These are phyloP conservation scores for Gastrophryne carolinensis DNA, from an alignment of 2,797 vertebrate species.

Conservation along the genomic window DNA sequence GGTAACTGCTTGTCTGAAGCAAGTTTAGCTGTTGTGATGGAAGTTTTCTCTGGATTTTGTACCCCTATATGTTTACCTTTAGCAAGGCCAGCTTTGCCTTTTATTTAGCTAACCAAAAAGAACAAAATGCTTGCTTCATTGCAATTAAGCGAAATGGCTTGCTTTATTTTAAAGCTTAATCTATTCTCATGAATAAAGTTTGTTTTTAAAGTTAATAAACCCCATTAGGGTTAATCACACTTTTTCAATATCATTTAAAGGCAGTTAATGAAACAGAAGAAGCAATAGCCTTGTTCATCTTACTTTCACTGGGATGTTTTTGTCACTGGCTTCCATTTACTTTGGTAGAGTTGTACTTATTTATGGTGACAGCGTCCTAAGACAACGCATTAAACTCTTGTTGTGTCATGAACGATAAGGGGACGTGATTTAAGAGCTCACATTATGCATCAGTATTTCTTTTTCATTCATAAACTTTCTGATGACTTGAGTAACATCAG, in stretches of 20 bases:
- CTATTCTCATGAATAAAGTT: constrained; percentile 34
- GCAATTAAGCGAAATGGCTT: constrained; percentile 19
- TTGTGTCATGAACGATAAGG: no score
- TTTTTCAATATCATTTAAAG: constrained; percentile 24
- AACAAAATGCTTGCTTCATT: background rate
- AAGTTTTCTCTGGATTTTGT: background rate
- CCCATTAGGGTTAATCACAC: constrained; percentile 24
- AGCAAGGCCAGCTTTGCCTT: background rate
- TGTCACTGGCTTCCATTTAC: background rate
- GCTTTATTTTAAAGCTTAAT: constrained; percentile 13
- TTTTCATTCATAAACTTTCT: no score
- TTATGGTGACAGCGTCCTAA: no score
- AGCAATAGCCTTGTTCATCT: constrained; percentile 5
- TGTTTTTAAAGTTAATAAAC: constrained; percentile 39
- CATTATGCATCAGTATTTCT: no score
- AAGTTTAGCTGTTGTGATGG: background rate
- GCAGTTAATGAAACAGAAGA: constrained; percentile 19
- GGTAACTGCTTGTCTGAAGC: constrained; percentile 2
- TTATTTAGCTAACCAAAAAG: background rate
- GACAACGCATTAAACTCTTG: no score
- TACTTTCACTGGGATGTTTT: background rate
- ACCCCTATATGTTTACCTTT: background rate
- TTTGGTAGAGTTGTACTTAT: no score
- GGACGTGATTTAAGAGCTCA: no score
- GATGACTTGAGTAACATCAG: no score